Percentiles rank a stretch among this genome's conserved stretches.
phyloP scores from a whole-genome alignment of 2,113 vertebrate genomes.

The Silurus meridionalis region DNA sequence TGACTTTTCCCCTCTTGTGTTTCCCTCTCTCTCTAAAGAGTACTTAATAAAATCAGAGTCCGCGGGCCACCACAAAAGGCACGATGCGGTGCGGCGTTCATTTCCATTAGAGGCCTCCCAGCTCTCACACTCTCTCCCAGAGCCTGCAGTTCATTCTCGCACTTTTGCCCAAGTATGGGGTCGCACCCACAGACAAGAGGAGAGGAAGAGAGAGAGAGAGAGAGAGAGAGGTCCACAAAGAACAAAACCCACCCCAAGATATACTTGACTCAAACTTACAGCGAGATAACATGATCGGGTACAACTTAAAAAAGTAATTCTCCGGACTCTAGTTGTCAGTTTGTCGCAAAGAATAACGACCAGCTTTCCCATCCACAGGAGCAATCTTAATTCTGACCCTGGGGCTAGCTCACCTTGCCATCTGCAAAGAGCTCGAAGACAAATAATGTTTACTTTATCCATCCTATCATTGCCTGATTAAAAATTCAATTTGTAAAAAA shows the following conservation, averaged over 20 bases:
- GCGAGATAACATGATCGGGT: not conserved
- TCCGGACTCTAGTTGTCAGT: no score
- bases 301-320: no score
- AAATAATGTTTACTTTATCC: conserved; percentile 64
- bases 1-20: conserved; percentile 72
- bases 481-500: conserved; percentile 63
- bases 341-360: not conserved
- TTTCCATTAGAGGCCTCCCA: conserved; percentile 64
- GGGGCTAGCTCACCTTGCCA: conserved; percentile 1
- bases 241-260: not conserved
- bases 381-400: conserved; percentile 2
- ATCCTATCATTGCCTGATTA: conserved; percentile 61
- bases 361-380: not conserved
- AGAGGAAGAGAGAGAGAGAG: conserved; percentile 14
- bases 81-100: conserved; percentile 60
- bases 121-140: conserved; percentile 66
- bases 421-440: conserved; percentile 42
- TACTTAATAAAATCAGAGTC: conserved; percentile 79
- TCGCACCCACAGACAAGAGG: conserved; percentile 28
- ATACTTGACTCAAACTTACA: not conserved
- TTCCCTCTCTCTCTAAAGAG: conserved; percentile 72
- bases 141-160: conserved; percentile 66
- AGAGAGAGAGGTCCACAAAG: not conserved
- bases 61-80: conserved; percentile 69
- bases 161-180: conserved; percentile 59